A percentile compares a stretch with the other conserved stretches of the same genome.
Conservation (phyloP, 1,140 invertebrate genomes). For the Rhyacophila brunnea region DNA sequence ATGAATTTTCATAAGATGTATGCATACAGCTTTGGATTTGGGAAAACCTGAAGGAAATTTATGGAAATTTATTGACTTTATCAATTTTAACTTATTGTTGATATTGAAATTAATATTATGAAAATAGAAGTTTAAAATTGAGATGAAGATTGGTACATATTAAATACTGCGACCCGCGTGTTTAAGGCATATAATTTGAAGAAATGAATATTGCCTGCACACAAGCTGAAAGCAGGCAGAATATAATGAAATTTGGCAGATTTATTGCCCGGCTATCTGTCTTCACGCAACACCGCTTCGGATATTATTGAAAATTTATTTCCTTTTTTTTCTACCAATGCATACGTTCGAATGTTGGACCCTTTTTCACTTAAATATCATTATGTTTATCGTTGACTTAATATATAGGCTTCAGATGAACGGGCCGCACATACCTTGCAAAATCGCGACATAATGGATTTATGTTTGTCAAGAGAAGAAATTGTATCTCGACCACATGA, state of each 20-base stretch:
- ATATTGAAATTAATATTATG: too few species aligned
- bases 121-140: too few species aligned
- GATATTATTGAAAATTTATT: conserved; percentile 31
- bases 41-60: too few species aligned
- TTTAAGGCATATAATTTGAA: too few species aligned
- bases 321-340: conserved; percentile 15
- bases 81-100: too few species aligned
- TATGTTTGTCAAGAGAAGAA: not conserved
- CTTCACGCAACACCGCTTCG: conserved; percentile 23
- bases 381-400: conserved; percentile 22
- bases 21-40: too few species aligned
- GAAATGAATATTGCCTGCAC: too few species aligned
- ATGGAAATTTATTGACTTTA: too few species aligned
- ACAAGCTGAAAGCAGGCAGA: not conserved
- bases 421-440: not conserved
- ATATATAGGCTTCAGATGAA: conserved; percentile 13
- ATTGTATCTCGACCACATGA: too few species aligned
- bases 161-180: too few species aligned
- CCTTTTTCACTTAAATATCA: conserved; percentile 27
- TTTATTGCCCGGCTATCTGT: conserved; percentile 31
- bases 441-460: conserved; percentile 9
- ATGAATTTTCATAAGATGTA: too few species aligned
- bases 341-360: conserved; percentile 11
- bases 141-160: too few species aligned
- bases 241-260: conserved; percentile 33